Evolutionary conservation across 2,888 invertebrate genomes (phyloP), one percentile per base, ranked within the genome.

Genomic region (Yponomeuta cagnagella): DNA sequence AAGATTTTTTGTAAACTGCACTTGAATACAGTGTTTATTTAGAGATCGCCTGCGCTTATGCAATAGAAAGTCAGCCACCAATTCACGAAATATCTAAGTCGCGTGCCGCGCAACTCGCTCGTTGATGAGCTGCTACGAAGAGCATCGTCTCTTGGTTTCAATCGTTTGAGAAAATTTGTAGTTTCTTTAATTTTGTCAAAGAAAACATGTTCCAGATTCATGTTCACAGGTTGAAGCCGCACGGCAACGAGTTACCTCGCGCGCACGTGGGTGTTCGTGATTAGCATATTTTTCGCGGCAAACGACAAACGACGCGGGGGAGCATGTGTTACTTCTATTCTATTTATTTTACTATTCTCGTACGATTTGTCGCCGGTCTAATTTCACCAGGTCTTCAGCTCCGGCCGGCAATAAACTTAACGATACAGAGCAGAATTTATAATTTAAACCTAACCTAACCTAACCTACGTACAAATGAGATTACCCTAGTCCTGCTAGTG

Each of bases 1-100:
- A 8, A 52, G 2, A 6, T 52, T 12, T 12, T 12, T 10, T 52
- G 10, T 15, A 58, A 58, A 58, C 52, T 52, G 12, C 52, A 52
- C 15, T 15, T 15, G 15, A 58, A 15, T 15, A 15, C 15, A 58
- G 52, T 12, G 52, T 58, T 58, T 15, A 58, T 58, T 58, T 23
- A 68, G 52, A 48, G 68, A 48, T 23, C 71, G 69, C 65, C 65
- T 67, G 70, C 72, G 71, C 70, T 72, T 72, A 72, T 72, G 74
- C 73, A 71, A 74, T 75, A 75, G 73, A 74, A 75, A 76, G 76
- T 71, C 72, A 68, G 68, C 66, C 66, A 68, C 75, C 72, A 74
- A 75, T 76, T 72, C 71, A 71, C 72, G 66, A 66, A 74, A 74
- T 74, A 73, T 74, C 66, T 73, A 74, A 74, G 71, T 48, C 72